Conservation (phyloP, 1,140 invertebrate species). For the Harpegnathos saltator region DNA sequence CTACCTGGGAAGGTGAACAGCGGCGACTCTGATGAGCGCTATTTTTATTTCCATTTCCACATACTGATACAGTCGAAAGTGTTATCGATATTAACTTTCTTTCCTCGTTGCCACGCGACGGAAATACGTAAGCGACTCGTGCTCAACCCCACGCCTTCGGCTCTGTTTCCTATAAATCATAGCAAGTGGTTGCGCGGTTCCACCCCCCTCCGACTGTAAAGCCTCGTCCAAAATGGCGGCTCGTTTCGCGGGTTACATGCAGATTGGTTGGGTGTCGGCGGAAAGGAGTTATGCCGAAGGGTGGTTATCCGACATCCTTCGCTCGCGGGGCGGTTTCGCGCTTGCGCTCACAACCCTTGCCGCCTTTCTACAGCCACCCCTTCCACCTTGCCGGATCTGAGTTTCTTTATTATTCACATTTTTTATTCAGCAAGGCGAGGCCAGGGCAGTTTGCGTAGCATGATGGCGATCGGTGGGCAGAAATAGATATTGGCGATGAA, state of each 20-base stretch:
- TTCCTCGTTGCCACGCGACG: background rate
- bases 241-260: slow-evolving; percentile 80
- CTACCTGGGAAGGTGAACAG: background rate
- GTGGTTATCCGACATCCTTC: slow-evolving; percentile 77
- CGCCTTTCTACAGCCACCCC: slow-evolving; percentile 68
- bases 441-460: slow-evolving; percentile 66
- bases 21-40: too few relatives aligned
- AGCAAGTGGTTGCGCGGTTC: slow-evolving; percentile 17
- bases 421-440: slow-evolving; percentile 70
- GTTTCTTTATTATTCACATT: slow-evolving; percentile 80
- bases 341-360: slow-evolving; percentile 82
- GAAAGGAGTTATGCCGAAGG: slow-evolving; percentile 80
- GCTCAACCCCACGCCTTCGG: background rate
- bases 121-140: background rate
- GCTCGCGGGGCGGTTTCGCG: slow-evolving; percentile 83
- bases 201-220: slow-evolving; percentile 78
- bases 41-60: background rate
- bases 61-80: background rate
- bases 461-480: slow-evolving; percentile 71
- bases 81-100: background rate
- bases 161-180: background rate
- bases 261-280: slow-evolving; percentile 84
- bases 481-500: slow-evolving; percentile 3
- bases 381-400: slow-evolving; percentile 63
- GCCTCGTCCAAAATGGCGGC: slow-evolving; percentile 82